phyloP scores from a whole-genome alignment of 2,113 vertebrate genomes.

The Erythrocercus mccallii region DNA sequence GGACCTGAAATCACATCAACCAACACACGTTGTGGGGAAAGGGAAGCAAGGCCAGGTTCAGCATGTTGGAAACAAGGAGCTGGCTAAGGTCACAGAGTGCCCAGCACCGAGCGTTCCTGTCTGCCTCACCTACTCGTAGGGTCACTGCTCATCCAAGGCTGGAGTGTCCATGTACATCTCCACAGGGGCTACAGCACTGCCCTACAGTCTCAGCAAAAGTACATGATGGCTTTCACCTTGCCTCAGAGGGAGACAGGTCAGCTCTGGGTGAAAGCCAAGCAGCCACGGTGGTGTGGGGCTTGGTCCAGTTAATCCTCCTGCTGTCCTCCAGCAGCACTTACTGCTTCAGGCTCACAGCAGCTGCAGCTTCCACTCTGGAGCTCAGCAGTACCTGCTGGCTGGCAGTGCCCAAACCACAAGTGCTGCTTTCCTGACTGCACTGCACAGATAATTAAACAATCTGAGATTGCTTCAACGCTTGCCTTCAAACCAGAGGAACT shows the following conservation, averaged over 20 bases:
- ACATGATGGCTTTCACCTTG: not conserved
- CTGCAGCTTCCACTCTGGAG: not conserved
- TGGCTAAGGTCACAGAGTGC: not conserved
- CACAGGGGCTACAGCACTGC: not conserved
- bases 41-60: not conserved
- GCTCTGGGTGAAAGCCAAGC: not conserved
- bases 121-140: not conserved
- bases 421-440: not conserved
- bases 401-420: not conserved
- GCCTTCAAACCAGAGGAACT: not conserved
- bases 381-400: not conserved
- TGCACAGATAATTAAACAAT: not conserved
- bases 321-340: not conserved
- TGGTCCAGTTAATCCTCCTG: not conserved
- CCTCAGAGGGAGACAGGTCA: not conserved
- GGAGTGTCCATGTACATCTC: not conserved
- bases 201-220: no score
- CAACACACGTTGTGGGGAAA: not conserved
- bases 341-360: not conserved
- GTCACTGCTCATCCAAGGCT: not conserved
- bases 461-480: not conserved
- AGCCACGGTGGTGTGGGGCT: not conserved
- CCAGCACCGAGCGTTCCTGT: not conserved
- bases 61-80: not conserved
- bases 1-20: constrained; percentile 80